Evolutionary conservation across 2,797 vertebrate species (phyloP), one percentile per base, ranked within the genome.

Genomic region (Lithobates sylvaticus): DNA sequence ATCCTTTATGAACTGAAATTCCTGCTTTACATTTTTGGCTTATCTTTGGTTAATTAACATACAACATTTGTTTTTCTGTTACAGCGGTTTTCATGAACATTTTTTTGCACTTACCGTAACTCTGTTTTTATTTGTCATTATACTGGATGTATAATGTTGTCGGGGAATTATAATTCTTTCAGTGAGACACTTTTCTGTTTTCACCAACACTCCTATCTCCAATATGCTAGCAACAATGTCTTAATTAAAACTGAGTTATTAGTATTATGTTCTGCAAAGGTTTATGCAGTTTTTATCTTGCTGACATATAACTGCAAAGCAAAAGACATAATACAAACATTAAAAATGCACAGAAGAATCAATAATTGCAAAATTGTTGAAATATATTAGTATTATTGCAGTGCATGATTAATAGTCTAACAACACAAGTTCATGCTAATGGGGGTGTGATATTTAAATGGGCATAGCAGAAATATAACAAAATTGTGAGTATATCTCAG

Each of bases 161-260:
- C 26, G 27, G 3, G 13, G 76, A n/a, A 65, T 67, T 67, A 13
- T 39, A 39, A 65, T 67, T 61, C 39, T 15, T 67, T 78, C 39
- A 67, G 65, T 16, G 10, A 9, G 16, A 67, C 21, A 26, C 39
- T 67, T 64, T 67, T 67, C 61, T 65, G 61, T 78, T 67, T 78
- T 42, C 34, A 34, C 10, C 54, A 27, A 64, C 26, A 61, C 68
- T n/a, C 39, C 58, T 81, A 70, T 54, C 67, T 81, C 44, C 9
- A 29, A 68, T 81, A 81, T 73, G 29, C 21, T 71, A 34, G 21
- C 32, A 39, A 61, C 61, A 78, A 65, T 23, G 21, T 67, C 61
- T 67, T 78, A 78, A 78, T 78, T 78, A 78, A 67, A 77, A 78
- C 39, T 65, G n/a, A 78, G 58, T 78, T 78, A 78, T 78, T 78